A percentile compares a stretch with the other conserved stretches of the same genome.
These are phyloP conservation scores for Megaceryle maxima DNA, from an alignment of 2,113 vertebrate species.

Conservation along the genomic window DNA sequence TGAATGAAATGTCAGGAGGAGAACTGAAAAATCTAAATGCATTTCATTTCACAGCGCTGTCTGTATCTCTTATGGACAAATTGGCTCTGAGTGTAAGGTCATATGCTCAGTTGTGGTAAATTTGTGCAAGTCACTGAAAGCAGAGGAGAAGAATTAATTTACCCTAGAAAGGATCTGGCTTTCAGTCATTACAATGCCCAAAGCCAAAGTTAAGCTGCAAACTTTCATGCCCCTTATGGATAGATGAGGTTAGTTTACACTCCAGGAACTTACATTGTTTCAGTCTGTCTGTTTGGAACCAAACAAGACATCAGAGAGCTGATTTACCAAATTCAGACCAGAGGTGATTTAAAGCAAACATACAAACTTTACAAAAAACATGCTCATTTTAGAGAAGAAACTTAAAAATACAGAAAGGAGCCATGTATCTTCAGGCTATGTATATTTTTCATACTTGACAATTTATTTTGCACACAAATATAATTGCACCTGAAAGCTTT, in stretches of 20 bases:
- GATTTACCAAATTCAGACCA: not conserved
- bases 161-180: not conserved
- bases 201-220: not conserved
- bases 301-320: not conserved
- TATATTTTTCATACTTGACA: not conserved
- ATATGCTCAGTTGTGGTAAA: not conserved
- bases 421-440: not conserved
- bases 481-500: not conserved
- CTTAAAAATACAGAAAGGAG: not conserved
- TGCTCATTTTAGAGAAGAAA: not conserved
- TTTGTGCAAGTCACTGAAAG: not conserved
- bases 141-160: conserved; percentile 5
- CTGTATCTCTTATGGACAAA: not conserved
- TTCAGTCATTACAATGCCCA: not conserved
- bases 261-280: not conserved
- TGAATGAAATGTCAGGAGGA: not conserved
- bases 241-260: not conserved
- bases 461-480: not conserved
- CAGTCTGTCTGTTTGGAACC: not conserved
- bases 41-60: not conserved
- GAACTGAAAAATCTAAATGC: not conserved
- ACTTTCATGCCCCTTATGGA: not conserved
- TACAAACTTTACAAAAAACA: not conserved
- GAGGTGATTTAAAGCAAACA: not conserved
- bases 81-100: not conserved